A percentile compares a stretch with the other conserved stretches of the same genome.
phyloP scores from a whole-genome alignment of 2,797 vertebrate genomes.

The Dermochelys coriacea region DNA sequence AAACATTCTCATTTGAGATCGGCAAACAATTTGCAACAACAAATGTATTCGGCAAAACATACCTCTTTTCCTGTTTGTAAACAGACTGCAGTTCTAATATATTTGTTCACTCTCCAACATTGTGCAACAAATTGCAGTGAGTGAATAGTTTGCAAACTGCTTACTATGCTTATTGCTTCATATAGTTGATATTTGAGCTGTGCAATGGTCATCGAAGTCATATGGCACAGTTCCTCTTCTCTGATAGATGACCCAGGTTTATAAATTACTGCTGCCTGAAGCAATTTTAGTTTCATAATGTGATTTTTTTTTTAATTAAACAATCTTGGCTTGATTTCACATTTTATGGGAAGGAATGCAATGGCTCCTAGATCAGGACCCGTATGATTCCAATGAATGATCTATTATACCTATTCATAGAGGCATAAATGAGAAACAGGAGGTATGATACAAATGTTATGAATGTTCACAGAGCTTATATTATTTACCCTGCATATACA shows the following conservation, averaged over 20 bases:
- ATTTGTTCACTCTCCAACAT: background rate
- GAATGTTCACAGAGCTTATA: background rate
- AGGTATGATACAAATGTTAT: background rate
- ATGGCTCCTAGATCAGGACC: fast-evolving
- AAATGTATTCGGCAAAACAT: background rate
- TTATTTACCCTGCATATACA: background rate
- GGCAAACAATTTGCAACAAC: background rate
- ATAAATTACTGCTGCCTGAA: background rate
- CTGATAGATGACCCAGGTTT: background rate
- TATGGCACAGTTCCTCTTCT: background rate
- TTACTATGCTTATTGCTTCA: background rate
- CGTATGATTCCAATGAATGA: background rate
- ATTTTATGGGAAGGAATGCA: background rate
- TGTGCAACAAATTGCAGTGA: background rate
- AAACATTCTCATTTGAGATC: background rate
- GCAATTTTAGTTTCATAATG: fast-evolving
- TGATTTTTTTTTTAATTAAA: too few relatives aligned
- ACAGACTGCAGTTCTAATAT: fast-evolving
- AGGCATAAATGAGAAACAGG: background rate
- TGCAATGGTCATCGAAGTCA: background rate
- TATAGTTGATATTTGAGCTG: background rate
- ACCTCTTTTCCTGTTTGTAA: fast-evolving
- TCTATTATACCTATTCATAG: background rate
- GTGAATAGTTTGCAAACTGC: background rate
- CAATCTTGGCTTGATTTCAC: background rate